Conservation (phyloP, 2,888 invertebrate species). For the Calameuta filiformis region DNA sequence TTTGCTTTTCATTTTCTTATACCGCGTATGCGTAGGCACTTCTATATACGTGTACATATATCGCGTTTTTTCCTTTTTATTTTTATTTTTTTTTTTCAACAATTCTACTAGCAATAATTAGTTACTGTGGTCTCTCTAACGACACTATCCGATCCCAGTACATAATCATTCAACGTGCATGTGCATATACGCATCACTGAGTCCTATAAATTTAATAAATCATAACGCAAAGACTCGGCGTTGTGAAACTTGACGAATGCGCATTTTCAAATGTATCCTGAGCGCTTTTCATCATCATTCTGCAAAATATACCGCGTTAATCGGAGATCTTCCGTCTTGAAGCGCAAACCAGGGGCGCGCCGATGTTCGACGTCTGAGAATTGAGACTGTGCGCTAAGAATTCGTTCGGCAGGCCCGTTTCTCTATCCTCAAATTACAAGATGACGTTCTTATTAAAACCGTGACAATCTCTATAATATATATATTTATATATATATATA, state of each 20-base stretch:
- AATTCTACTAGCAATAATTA: not conserved
- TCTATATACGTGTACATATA: not conserved
- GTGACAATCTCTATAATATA: too few relatives aligned
- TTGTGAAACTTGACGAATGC: not conserved
- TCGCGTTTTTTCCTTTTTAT: not conserved
- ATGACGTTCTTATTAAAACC: not conserved
- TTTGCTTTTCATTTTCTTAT: not conserved
- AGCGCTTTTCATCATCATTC: not conserved
- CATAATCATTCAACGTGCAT: not conserved
- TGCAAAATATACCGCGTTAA: not conserved
- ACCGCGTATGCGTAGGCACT: not conserved
- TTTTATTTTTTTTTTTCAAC: not conserved
- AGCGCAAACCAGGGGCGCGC: too few relatives aligned
- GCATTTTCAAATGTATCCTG: not conserved
- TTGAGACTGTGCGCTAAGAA: not conserved
- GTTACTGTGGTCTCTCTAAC: not conserved
- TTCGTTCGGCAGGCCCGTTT: not conserved
- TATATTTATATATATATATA: too few relatives aligned
- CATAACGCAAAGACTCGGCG: not conserved
- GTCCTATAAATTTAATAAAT: not conserved
- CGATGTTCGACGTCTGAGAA: too few relatives aligned
- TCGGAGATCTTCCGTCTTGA: not conserved
- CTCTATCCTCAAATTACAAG: not conserved
- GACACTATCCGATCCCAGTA: not conserved
- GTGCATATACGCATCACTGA: not conserved